Percentiles rank a stretch among this genome's conserved stretches.
Evolutionary conservation across 1,140 invertebrate species (phyloP).

Genomic region (Calliphora vicina): DNA sequence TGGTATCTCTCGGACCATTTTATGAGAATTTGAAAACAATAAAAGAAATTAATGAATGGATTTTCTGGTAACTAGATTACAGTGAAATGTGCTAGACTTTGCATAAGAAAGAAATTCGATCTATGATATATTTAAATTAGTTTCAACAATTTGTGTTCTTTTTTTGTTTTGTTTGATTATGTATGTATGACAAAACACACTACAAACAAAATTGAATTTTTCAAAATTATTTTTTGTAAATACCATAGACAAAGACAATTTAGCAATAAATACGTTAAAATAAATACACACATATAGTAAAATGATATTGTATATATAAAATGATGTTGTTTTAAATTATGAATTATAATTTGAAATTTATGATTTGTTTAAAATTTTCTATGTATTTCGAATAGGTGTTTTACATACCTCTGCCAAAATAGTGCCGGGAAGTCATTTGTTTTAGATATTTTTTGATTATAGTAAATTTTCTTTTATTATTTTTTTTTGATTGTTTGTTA

Average conservation of each 20-base stretch:
- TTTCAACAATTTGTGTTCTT: neutral
- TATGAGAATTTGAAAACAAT: conserved; percentile 24
- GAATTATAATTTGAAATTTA: conserved; percentile 3
- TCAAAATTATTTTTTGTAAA: neutral
- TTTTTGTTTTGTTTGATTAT: neutral
- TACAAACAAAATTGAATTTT: neutral
- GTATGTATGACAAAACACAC: no score
- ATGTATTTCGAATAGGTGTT: conserved; percentile 42
- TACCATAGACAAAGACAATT: neutral
- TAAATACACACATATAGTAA: conserved; percentile 13
- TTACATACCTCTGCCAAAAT: conserved; percentile 64
- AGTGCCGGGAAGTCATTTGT: conserved; percentile 62
- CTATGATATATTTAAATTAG: neutral
- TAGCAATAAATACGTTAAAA: neutral
- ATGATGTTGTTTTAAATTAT: neutral
- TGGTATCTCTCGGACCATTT: conserved; percentile 63
- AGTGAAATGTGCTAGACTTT: neutral
- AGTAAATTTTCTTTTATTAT: conserved; percentile 46
- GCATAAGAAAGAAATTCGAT: neutral
- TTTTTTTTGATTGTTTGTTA: conserved; percentile 16
- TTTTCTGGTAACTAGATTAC: neutral
- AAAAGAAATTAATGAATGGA: neutral
- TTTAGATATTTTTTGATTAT: conserved; percentile 15
- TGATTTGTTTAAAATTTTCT: neutral
- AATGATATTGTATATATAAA: neutral